Conservation (phyloP, 2,888 invertebrate genomes). For the Conomelus anceps region DNA sequence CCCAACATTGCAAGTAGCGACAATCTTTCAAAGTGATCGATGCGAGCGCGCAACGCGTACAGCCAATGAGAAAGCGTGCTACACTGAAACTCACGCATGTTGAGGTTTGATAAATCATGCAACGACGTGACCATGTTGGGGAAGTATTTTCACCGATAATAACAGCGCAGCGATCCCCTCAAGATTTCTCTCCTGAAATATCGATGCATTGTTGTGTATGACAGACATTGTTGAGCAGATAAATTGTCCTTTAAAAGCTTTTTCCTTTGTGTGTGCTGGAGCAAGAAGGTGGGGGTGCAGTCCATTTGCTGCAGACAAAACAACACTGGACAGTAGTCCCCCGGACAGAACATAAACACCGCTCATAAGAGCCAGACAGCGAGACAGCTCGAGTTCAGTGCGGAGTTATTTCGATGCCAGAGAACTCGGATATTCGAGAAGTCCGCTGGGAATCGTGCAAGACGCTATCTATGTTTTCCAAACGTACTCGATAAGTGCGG, state of each 20-base stretch:
- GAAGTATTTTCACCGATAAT: background rate
- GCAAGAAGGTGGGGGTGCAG: background rate
- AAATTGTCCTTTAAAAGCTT: constrained; percentile 14
- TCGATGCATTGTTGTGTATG: background rate
- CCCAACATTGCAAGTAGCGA: background rate
- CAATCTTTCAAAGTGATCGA: background rate
- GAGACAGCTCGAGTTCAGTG: too few species aligned
- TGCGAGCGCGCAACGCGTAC: background rate
- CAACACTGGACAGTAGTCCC: background rate
- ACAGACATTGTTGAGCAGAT: constrained; percentile 7
- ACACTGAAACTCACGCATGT: background rate
- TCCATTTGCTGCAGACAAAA: background rate
- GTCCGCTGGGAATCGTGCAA: background rate
- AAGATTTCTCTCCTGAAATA: background rate
- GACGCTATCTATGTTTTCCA: background rate
- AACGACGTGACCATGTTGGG: background rate
- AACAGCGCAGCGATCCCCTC: background rate
- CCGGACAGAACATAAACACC: background rate
- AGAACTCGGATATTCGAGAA: background rate
- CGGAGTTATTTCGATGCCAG: background rate
- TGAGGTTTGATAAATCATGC: background rate
- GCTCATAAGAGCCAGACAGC: background rate
- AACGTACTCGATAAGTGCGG: background rate
- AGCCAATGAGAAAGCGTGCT: background rate
- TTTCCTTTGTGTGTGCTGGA: background rate